Evolutionary conservation across 2,797 vertebrate genomes (phyloP).

Genomic region (Rhodeus uyekii): DNA sequence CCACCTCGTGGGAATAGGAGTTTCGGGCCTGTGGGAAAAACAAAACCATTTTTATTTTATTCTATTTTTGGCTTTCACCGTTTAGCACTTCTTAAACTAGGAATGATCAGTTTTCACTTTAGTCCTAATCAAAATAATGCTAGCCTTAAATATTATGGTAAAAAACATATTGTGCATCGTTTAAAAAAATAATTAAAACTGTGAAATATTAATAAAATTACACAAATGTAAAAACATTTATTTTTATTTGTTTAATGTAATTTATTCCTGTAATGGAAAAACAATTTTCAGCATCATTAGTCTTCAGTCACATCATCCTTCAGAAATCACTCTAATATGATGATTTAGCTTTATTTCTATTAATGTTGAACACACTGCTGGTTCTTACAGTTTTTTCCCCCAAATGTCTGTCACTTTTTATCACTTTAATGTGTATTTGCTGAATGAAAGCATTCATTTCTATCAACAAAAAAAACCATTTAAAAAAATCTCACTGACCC

Average conservation of each 20-base stretch:
- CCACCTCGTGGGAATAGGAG: constrained; percentile 95
- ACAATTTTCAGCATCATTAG: neutral
- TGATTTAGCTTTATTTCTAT: neutral
- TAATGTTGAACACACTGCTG: neutral
- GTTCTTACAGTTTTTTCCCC: neutral
- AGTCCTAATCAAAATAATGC: neutral
- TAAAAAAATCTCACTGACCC: neutral
- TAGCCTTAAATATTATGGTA: neutral
- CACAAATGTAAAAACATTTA: neutral
- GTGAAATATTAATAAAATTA: neutral
- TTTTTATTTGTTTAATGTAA: neutral
- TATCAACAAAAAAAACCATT: too few species aligned
- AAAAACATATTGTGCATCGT: neutral
- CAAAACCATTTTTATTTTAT: neutral
- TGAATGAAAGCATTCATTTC: neutral
- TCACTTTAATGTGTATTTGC: neutral
- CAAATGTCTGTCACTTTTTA: neutral
- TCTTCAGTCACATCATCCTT: neutral
- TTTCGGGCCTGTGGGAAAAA: constrained; percentile 86
- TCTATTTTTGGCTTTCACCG: neutral
- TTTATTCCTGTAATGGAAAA: neutral
- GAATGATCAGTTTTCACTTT: neutral
- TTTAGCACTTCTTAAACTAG: neutral
- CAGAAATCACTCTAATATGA: neutral
- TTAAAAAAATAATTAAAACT: neutral